Conservation (phyloP, 1,140 invertebrate species). For the Atta texana region DNA sequence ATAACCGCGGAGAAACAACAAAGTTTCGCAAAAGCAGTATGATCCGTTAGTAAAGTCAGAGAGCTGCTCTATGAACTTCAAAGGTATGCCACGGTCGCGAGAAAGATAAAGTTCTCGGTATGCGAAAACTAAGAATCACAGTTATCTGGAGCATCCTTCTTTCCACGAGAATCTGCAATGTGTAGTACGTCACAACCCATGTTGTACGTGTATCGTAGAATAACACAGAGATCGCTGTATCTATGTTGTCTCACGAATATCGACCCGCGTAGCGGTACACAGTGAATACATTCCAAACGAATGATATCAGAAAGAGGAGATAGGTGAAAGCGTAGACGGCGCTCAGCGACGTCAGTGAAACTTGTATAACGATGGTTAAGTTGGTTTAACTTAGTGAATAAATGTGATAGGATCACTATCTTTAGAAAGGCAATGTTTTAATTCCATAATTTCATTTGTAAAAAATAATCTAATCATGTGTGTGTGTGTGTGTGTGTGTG, state of each 20-base stretch:
- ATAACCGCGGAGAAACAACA: slow-evolving; percentile 19
- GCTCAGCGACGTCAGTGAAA: slow-evolving; percentile 62
- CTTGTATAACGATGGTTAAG: not conserved
- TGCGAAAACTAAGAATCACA: slow-evolving; percentile 55
- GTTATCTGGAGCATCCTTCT: slow-evolving; percentile 51
- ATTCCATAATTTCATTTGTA: not conserved
- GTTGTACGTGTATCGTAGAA: not conserved
- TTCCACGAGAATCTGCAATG: slow-evolving; percentile 12
- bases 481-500: too few species aligned
- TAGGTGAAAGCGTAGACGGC: slow-evolving; percentile 80
- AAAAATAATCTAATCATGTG: not conserved
- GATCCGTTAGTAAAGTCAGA: slow-evolving; percentile 39
- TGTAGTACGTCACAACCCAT: not conserved
- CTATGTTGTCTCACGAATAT: slow-evolving; percentile 39
- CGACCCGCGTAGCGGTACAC: slow-evolving; percentile 32
- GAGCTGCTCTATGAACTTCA: slow-evolving; percentile 51
- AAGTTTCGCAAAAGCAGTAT: slow-evolving; percentile 15
- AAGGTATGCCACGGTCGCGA: slow-evolving; percentile 40
- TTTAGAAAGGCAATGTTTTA: not conserved
- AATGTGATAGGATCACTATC: not conserved
- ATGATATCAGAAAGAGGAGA: slow-evolving; percentile 79
- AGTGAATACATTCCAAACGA: slow-evolving; percentile 70
- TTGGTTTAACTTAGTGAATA: not conserved
- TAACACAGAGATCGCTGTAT: slow-evolving; percentile 25
- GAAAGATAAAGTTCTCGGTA: slow-evolving; percentile 57